These are phyloP conservation scores for Heterodera filipjevi DNA, from an alignment of 2,888 invertebrate genomes.

Conservation along the genomic window DNA sequence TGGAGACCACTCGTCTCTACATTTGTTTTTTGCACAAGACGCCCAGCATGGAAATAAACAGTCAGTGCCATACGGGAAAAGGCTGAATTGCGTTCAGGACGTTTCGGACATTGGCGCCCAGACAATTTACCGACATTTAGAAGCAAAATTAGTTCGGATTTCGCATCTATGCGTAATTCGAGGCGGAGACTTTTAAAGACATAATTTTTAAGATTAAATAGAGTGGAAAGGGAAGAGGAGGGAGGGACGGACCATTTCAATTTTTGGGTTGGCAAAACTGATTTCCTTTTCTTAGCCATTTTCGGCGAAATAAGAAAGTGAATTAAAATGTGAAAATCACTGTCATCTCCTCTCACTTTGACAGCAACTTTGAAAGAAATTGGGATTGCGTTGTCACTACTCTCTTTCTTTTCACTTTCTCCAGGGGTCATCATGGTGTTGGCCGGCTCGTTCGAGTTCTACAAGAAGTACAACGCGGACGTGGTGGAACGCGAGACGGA, in stretches of 20 bases:
- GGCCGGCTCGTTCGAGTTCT: slow-evolving; percentile 94
- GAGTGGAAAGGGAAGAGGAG: too few species aligned
- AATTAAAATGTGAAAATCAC: too few species aligned
- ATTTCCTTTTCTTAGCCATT: too few species aligned
- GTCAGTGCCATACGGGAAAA: slow-evolving; percentile 67
- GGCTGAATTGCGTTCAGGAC: not conserved
- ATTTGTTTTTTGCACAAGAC: slow-evolving; percentile 94
- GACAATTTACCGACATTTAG: not conserved
- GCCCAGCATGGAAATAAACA: slow-evolving; percentile 89
- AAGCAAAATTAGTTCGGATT: not conserved
- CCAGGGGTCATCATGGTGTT: slow-evolving; percentile 86
- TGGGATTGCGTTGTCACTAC: not conserved
- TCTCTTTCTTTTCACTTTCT: slow-evolving; percentile 18
- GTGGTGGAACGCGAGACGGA: slow-evolving; percentile 88
- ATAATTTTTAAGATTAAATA: too few species aligned
- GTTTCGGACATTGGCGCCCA: not conserved
- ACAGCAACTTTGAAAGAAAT: not conserved
- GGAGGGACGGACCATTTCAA: too few species aligned
- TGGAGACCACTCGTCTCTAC: slow-evolving; percentile 95
- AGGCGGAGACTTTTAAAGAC: too few species aligned
- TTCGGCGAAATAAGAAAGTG: too few species aligned
- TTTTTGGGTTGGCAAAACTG: too few species aligned
- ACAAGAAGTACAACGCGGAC: slow-evolving; percentile 89
- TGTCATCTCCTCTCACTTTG: too few species aligned
- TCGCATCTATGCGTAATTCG: too few species aligned